Base-by-base conservation (phyloP, 2,797 vertebrate species). In the Spea hammondii region DNA sequence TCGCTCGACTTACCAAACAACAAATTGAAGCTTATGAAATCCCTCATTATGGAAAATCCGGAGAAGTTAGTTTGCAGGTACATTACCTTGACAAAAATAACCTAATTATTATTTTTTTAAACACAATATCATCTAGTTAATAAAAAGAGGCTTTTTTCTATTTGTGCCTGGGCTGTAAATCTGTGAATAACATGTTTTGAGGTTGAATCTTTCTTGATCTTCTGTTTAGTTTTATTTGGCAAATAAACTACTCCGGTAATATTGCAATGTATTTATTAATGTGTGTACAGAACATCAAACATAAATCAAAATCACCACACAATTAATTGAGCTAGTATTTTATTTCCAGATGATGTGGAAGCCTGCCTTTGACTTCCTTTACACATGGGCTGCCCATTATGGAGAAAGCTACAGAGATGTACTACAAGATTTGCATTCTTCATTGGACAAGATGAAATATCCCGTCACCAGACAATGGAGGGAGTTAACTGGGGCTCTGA, bases 301-400 rank as follows among this genome's bases (percentile, higher is more conserved):
- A 32, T 32, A 32, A 32, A 32, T 32, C 32, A 32, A 32, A 32
- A 32, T 32, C 32, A 32, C 32, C 32, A 32, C 32, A 32, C 32
- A 32, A 32, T 32, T 32, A 32, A 32, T 32, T 53, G 51, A 53
- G 10, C 51, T 53, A 53, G 6, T 53, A 12, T 44, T 9, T 12
- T 17, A 6, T 76, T 78, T 85, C 9, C 77, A 99, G 98, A 93
- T 94, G 62, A 98, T 98, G 96, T 99, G 98, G 98, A 99, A 99
- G 83, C 97, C 97, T 79, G 97, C 97, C 5, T 98, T 97, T 84
- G 98, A 99, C 87, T 99, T 98, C 85, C 93, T 99, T 5, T 96
- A 95, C 78, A 92, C 93, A 0, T 99, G 98, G 98, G 95, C 94
- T 82, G 89, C 92, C 82, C 92, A 91, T 64, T 96, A 97, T 1